These are phyloP conservation scores for Polypterus senegalus DNA, from an alignment of 2,113 vertebrate genomes.

Conservation along the genomic window DNA sequence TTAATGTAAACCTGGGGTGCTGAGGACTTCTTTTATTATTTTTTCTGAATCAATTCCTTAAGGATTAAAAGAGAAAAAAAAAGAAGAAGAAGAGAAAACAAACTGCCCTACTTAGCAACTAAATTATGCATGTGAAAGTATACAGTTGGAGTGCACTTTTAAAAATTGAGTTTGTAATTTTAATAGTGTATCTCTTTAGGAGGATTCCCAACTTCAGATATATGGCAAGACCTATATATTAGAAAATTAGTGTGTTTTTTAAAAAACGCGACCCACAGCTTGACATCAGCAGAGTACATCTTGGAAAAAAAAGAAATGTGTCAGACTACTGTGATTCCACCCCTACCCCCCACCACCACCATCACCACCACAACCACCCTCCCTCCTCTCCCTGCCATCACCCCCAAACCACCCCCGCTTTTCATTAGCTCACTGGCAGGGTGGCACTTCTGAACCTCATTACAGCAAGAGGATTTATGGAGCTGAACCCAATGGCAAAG, in stretches of 20 bases:
- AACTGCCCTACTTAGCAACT: too few species aligned
- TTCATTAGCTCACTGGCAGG: conserved; percentile 99
- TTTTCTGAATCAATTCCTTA: conserved; percentile 42
- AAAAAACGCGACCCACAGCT: conserved; percentile 66
- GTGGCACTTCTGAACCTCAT: conserved; percentile 99
- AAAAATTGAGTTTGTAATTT: too few species aligned
- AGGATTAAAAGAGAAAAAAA: conserved; percentile 24
- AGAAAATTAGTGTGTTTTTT: conserved; percentile 9
- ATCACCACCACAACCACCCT: conserved; percentile 42
- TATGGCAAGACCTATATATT: too few species aligned
- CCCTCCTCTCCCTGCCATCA: conserved; percentile 47
- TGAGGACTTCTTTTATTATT: conserved; percentile 23
- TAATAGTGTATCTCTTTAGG: too few species aligned
- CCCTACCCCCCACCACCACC: conserved; percentile 30
- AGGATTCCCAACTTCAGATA: too few species aligned
- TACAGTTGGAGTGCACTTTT: too few species aligned
- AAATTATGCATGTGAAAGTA: too few species aligned
- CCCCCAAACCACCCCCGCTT: conserved; percentile 47
- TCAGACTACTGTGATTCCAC: conserved; percentile 83
- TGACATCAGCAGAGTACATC: conserved; percentile 99
- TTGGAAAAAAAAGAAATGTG: conserved; percentile 89
- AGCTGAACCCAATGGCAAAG: conserved; percentile 98
- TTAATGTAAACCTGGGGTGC: conserved; percentile 39
- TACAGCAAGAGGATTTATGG: conserved; percentile 98
- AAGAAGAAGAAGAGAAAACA: conserved; percentile 5